Conservation (phyloP, 2,888 invertebrate genomes). For the Plagodis dolabraria region DNA sequence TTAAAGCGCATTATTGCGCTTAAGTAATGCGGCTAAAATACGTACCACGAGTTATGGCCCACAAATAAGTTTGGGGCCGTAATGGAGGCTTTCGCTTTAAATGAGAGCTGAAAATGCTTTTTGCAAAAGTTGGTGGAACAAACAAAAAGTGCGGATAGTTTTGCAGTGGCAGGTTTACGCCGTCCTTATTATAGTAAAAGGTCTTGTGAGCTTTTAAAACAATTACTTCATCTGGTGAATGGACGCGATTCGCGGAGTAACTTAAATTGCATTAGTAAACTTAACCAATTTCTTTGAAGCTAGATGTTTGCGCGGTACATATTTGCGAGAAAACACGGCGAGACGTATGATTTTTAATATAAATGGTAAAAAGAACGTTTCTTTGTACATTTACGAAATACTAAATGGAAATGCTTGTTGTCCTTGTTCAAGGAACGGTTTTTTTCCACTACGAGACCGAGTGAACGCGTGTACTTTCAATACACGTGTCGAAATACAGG, state of each 20-base stretch:
- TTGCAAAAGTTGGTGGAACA: slow-evolving; percentile 50
- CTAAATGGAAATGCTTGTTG: too few relatives aligned
- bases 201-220: slow-evolving; percentile 32
- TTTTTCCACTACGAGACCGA: too few relatives aligned
- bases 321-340: slow-evolving; percentile 7
- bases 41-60: slow-evolving; percentile 52
- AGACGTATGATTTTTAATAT: neutral
- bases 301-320: slow-evolving; percentile 20
- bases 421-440: too few relatives aligned
- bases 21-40: slow-evolving; percentile 37
- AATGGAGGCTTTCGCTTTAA: slow-evolving; percentile 63
- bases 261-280: slow-evolving; percentile 33
- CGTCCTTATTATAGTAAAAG: slow-evolving; percentile 31
- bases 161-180: slow-evolving; percentile 26
- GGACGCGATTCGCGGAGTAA: slow-evolving; percentile 20
- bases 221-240: slow-evolving; percentile 30
- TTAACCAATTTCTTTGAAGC: slow-evolving; percentile 28
- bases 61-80: slow-evolving; percentile 66
- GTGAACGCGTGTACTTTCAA: too few relatives aligned
- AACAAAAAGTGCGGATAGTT: slow-evolving; percentile 43
- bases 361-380: neutral
- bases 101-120: slow-evolving; percentile 56
- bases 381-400: too few relatives aligned
- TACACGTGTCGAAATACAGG: too few relatives aligned
- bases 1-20: slow-evolving; percentile 53